These are phyloP conservation scores for Latrodectus geometricus DNA, from an alignment of 1,140 invertebrate species.

Conservation along the genomic window DNA sequence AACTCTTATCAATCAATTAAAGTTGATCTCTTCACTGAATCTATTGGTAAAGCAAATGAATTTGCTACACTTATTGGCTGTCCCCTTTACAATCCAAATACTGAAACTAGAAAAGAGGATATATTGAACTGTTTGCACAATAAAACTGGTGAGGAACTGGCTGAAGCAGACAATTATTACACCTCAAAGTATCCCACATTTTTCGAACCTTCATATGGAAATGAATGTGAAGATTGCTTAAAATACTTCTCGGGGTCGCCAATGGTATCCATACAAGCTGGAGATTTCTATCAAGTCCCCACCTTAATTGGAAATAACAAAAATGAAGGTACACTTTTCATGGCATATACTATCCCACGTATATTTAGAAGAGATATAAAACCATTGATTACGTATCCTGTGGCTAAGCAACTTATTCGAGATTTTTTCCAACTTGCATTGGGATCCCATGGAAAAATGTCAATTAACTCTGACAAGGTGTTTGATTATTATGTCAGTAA, in stretches of 20 bases:
- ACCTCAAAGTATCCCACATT: not conserved
- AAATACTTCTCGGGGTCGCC: not conserved
- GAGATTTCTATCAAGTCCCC: not conserved
- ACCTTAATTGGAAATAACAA: not conserved
- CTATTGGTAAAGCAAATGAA: not conserved
- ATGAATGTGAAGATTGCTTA: too few species aligned
- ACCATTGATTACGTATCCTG: not conserved
- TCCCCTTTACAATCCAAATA: not conserved
- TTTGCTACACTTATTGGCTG: not conserved
- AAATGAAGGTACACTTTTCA: not conserved
- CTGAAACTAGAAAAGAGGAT: not conserved
- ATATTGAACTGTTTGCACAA: not conserved
- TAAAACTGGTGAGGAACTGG: not conserved
- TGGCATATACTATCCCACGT: not conserved
- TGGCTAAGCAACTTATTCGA: not conserved
- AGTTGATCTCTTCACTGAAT: not conserved
- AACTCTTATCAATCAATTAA: conserved; percentile 21
- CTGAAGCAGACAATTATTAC: not conserved
- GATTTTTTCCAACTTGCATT: not conserved
- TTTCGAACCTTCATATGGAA: not conserved
- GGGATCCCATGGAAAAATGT: not conserved
- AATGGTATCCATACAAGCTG: not conserved
- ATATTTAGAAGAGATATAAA: not conserved
- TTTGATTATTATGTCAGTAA: not conserved
- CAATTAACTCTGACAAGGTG: not conserved